phyloP scores from a whole-genome alignment of 2,888 invertebrate species.

The Cephus pygmeus region DNA sequence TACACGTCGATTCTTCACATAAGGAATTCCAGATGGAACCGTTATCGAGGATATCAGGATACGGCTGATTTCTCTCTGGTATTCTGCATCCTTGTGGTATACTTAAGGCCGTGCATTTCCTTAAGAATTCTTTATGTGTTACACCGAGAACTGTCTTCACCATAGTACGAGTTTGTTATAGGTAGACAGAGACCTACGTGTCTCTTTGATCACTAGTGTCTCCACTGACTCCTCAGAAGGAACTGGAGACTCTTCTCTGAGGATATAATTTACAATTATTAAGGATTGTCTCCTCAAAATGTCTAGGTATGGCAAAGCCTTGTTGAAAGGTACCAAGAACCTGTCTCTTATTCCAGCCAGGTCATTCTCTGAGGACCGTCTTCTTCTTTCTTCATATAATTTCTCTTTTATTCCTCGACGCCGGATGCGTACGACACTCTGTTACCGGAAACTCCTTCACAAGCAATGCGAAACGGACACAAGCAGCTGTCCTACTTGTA shows the following conservation, averaged over 20 bases:
- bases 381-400: neutral
- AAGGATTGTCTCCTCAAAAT: neutral
- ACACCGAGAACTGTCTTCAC: neutral
- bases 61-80: neutral
- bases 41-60: neutral
- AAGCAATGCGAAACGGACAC: neutral
- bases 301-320: neutral
- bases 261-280: neutral
- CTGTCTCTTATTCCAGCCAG: neutral
- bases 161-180: neutral
- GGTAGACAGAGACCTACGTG: neutral
- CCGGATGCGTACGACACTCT: neutral
- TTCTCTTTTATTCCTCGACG: neutral
- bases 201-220: neutral
- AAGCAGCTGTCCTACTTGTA: conserved; percentile 1
- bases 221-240: neutral
- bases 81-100: neutral
- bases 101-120: neutral
- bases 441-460: neutral
- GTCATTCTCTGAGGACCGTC: neutral
- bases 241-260: neutral
- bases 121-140: neutral
- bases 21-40: neutral
- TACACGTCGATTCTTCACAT: neutral
- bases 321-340: neutral